Evolutionary conservation across 2,888 invertebrate species (phyloP), one percentile per base, ranked within the genome.

Genomic region (Balanococcus diminutus): DNA sequence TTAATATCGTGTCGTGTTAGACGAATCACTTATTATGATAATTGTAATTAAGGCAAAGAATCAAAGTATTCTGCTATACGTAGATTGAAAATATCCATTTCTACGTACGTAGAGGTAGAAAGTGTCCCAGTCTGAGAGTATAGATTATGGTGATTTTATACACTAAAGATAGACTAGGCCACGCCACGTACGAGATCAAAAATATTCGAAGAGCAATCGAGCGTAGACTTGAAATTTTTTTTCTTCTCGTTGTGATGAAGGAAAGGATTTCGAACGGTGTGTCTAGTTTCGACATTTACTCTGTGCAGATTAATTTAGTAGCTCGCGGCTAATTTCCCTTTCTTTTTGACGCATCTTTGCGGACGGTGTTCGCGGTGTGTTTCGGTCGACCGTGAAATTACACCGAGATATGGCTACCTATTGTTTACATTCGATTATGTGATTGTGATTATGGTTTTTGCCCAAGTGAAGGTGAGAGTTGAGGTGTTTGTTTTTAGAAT

Each of bases 371-470:
- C 14, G 61, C 61, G 61, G 28, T 22, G 14, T 67, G 19, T n/a
- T n/a, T 51, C 51, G 22, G 28, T 67, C 9, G 61, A 67, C 25
- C 61, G 61, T 67, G 61, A 67, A 67, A 67, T 67, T 67, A 67
- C 28, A 67, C 25, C 61, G 61, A 14, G 28, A 67, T 25, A 67
- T 25, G 61, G 0, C 9, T n/a, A n/a, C n/a, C n/a, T 11, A 67
- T 67, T 67, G 28, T 67, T 67, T 67, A 67, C 28, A 67, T 67
- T 67, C 61, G 22, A 67, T 67, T 67, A 67, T 67, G 61, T 67
- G 28, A 67, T 11, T 25, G 28, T 67, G 28, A 67, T 67, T 67
- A 28, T 14, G 61, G n/a, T n/a, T n/a, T n/a, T 11, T 14, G 28
- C 28, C 1, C 25, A 67, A 67, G 11, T 0, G 51, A 51, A 51